Conservation (phyloP, 2,888 invertebrate genomes). For the Vannuccia rotundouncinata region DNA sequence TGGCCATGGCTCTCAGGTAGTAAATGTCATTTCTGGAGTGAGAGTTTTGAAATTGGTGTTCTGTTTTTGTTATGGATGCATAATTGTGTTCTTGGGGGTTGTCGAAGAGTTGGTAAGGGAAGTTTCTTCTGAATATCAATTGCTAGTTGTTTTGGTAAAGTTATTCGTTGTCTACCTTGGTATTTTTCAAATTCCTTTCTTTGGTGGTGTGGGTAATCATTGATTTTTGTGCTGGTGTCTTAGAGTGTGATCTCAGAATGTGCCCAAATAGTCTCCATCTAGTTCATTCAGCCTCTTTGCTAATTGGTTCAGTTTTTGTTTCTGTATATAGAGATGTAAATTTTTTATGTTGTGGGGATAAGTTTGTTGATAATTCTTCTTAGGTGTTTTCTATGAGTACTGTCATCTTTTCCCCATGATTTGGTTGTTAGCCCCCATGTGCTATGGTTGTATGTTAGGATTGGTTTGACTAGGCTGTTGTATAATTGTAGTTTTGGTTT, state of each 20-base stretch:
- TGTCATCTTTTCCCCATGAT: neutral
- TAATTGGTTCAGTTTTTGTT: constrained; percentile 14
- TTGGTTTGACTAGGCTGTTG: neutral
- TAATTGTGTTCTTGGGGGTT: neutral
- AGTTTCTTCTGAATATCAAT: neutral
- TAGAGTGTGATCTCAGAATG: neutral
- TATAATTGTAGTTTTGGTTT: neutral
- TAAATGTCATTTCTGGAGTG: neutral
- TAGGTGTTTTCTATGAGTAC: neutral
- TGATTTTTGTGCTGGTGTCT: neutral
- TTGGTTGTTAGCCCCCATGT: neutral
- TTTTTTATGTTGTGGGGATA: too few species aligned
- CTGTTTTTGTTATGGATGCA: neutral
- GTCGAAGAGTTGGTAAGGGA: neutral
- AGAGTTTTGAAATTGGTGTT: neutral
- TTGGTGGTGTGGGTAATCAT: neutral
- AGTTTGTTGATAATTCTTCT: constrained; percentile 13
- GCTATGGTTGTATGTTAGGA: neutral
- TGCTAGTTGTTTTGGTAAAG: constrained; percentile 5
- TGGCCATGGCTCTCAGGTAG: neutral
- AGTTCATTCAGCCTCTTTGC: neutral
- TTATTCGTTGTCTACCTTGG: constrained; percentile 9
- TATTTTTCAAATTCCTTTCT: constrained; percentile 2
- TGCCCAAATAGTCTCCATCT: constrained; percentile 14
- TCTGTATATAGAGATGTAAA: too few species aligned